These are phyloP conservation scores for Sandelia bainsii DNA, from an alignment of 2,797 vertebrate species.

Conservation along the genomic window DNA sequence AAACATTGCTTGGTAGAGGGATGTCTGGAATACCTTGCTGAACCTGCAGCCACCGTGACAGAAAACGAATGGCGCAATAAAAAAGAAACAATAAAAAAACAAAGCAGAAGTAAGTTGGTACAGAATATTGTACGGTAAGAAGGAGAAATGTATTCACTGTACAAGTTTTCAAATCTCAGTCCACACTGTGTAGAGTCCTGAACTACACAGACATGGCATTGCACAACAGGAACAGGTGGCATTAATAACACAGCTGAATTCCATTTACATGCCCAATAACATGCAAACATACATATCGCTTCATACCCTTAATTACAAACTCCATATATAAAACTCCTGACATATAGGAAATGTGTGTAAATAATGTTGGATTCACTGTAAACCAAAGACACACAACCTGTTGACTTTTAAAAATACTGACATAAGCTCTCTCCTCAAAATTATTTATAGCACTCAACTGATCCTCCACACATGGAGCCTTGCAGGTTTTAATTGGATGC, in stretches of 20 bases:
- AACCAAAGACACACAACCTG: neutral
- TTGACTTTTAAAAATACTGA: neutral
- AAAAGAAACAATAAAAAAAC: neutral
- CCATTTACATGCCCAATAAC: too few species aligned
- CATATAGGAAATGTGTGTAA: neutral
- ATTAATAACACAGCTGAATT: too few species aligned
- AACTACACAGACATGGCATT: too few species aligned
- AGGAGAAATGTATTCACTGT: too few species aligned
- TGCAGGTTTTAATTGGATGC: conserved; percentile 28
- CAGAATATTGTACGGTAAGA: neutral
- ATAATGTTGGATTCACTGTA: neutral
- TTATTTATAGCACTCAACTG: neutral
- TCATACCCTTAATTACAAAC: too few species aligned
- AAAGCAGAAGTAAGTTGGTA: neutral
- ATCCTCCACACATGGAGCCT: neutral
- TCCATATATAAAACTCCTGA: neutral
- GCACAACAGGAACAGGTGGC: too few species aligned
- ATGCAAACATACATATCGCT: too few species aligned
- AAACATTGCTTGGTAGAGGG: neutral
- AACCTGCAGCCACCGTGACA: too few species aligned
- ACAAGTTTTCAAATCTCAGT: neutral
- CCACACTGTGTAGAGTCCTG: too few species aligned
- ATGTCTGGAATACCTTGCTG: neutral
- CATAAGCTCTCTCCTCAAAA: neutral
- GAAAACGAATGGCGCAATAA: neutral